Evolutionary conservation across 2,113 vertebrate genomes (phyloP).

Genomic region (Vanacampus margaritifer): DNA sequence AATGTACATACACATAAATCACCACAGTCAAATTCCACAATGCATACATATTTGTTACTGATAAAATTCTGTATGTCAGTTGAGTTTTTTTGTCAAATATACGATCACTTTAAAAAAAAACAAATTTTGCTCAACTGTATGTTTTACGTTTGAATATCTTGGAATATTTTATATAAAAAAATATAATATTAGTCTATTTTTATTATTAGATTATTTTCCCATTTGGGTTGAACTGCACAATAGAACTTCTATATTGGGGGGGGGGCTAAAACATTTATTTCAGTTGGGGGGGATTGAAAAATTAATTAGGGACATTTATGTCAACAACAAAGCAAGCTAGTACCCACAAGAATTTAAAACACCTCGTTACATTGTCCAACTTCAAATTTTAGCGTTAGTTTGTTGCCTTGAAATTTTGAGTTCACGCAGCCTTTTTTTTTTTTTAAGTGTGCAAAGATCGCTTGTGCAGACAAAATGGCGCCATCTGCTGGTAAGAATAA

Average conservation of each 20-base stretch:
- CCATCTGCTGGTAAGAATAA: slow-evolving; percentile 53
- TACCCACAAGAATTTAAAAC: no score
- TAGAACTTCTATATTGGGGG: no score
- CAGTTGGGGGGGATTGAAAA: no score
- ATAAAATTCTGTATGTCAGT: neutral
- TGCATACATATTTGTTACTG: neutral
- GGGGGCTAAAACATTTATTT: no score
- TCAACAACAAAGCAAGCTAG: no score
- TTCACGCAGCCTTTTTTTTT: no score
- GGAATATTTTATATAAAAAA: neutral
- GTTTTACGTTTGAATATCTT: neutral
- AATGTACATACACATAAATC: neutral
- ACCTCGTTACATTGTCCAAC: no score
- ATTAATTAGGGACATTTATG: no score
- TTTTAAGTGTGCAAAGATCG: neutral
- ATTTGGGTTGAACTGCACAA: neutral
- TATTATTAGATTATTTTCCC: neutral
- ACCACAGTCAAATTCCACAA: neutral
- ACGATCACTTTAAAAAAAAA: neutral
- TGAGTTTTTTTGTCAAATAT: neutral
- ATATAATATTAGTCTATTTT: neutral
- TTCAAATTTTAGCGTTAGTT: no score
- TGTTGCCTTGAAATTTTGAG: no score
- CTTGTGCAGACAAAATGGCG: slow-evolving; percentile 14
- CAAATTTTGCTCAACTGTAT: neutral